Percentiles rank a stretch among this genome's conserved stretches.
These are phyloP conservation scores for Saxidomus purpurata DNA, from an alignment of 1,140 invertebrate species.

Conservation along the genomic window DNA sequence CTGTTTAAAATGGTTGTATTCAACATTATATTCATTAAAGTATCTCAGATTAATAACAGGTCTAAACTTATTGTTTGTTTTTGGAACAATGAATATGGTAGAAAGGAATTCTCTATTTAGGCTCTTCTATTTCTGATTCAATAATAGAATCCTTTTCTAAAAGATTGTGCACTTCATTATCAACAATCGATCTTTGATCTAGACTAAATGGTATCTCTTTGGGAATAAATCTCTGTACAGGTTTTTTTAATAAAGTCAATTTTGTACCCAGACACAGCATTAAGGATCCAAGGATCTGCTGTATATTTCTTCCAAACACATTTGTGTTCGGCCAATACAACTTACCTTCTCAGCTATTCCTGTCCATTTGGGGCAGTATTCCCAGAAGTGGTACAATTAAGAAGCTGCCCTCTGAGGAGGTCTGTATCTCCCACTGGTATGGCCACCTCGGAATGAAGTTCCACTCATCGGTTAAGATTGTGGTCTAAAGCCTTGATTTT, in stretches of 20 bases:
- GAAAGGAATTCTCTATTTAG: neutral
- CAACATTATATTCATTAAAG: conserved; percentile 4
- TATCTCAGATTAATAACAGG: neutral
- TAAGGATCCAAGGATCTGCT: neutral
- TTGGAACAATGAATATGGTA: conserved; percentile 26
- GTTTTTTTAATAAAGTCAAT: conserved; percentile 17
- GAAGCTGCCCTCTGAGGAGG: neutral
- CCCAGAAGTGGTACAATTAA: neutral
- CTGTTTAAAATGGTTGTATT: conserved; percentile 28
- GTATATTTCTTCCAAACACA: conserved; percentile 4
- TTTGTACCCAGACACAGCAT: neutral
- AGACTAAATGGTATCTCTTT: neutral
- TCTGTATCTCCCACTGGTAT: neutral
- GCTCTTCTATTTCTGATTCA: neutral
- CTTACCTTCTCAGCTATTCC: conserved; percentile 5
- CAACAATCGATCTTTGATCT: neutral
- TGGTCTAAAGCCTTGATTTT: neutral
- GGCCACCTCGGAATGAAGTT: neutral
- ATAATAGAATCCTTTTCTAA: conserved; percentile 1
- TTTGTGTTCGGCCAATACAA: neutral
- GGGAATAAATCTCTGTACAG: neutral
- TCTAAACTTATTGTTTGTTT: conserved; percentile 27
- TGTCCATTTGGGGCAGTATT: neutral
- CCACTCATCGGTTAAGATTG: neutral
- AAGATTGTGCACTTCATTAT: neutral